Base-by-base conservation (phyloP, 2,797 vertebrate species). In the Syngnathus rostellatus region DNA sequence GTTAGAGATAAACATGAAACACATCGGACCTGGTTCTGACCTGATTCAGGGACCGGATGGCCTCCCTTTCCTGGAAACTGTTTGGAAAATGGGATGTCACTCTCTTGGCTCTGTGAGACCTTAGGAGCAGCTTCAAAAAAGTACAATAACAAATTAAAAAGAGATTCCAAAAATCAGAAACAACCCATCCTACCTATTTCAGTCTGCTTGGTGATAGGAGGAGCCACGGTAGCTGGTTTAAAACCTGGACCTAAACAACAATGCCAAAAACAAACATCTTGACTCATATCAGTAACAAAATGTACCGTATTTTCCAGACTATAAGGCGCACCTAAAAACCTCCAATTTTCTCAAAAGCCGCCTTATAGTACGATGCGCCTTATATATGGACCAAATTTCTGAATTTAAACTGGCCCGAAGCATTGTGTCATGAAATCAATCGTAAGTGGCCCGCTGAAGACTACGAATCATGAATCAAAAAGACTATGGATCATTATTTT, bases 21-120 rank as follows among this genome's bases (percentile, higher is more conserved):
- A 19, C 62, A 43, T n/a, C 7, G 1, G 41, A 19, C 1, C 19
- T 2, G n/a, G 25, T 48, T 77, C 77, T 83, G 72, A 97, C 97
- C 96, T 89, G 94, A 90, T 87, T 97, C 95, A 48, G 96, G 94
- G 14, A 79, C 86, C 25, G 94, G 94, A 71, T 85, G 94, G 71
- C 90, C 90, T 63, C 88, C 88, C 79, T 82, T 84, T 8, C 69
- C 72, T 67, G 77, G 77, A 68, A 90, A 78, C 1, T 74, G 83
- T 86, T 94, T 95, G 38, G 91, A 86, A 72, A 89, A 68, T 45
- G 81, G 80, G 71, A 85, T 31, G 63, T 86, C 82, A 62, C 78
- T 86, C 57, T 83, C 83, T 79, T 89, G 91, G 78, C 75, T 86
- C 77, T 86, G 85, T 23, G 84, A 78, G 55, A 81, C 86, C 86